Conservation (phyloP, 2,113 vertebrate species). For the Muntiacus reevesi region DNA sequence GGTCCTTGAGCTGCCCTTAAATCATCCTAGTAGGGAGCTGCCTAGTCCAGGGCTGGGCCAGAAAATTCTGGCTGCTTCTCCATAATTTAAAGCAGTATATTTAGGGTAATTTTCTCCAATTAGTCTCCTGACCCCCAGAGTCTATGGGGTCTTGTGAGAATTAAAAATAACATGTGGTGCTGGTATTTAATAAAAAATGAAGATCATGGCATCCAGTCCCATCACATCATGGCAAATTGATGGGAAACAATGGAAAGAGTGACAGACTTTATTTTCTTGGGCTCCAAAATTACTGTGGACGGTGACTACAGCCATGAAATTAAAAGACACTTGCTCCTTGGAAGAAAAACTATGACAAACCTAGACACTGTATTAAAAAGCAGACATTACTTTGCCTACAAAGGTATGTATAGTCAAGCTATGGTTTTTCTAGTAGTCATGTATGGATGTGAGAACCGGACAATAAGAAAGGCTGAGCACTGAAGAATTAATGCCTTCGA, state of each 20-base stretch:
- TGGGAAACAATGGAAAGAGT: background rate
- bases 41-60: background rate
- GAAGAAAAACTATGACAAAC: background rate
- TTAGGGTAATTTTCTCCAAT: background rate
- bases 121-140: background rate
- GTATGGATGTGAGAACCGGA: too few relatives aligned
- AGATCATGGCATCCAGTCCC: background rate
- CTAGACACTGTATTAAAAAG: background rate
- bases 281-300: background rate
- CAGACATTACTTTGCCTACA: background rate
- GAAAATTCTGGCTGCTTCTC: background rate
- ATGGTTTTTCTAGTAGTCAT: background rate
- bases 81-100: background rate
- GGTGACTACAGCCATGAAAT: background rate
- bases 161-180: background rate
- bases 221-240: background rate
- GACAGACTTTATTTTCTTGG: background rate
- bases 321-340: background rate
- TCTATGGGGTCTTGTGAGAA: background rate
- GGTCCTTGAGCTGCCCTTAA: background rate
- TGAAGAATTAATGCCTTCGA: too few relatives aligned
- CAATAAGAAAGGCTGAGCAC: too few relatives aligned
- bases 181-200: background rate
- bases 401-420: background rate
- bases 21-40: background rate